These are phyloP conservation scores for Protonibea diacanthus DNA, from an alignment of 2,797 vertebrate genomes.

Conservation along the genomic window DNA sequence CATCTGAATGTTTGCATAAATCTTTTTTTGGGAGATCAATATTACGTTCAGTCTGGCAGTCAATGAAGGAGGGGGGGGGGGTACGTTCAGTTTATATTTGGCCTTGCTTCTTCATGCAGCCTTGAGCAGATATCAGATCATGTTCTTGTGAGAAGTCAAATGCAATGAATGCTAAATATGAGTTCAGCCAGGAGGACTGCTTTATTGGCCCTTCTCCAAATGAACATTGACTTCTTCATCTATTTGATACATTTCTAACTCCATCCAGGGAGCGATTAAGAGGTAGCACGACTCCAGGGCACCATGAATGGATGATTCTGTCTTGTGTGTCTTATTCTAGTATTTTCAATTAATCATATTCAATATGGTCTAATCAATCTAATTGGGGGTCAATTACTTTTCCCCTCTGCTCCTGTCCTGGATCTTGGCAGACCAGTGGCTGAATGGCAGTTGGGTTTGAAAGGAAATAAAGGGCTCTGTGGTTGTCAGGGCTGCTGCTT, in stretches of 20 bases:
- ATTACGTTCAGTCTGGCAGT: constrained; percentile 48
- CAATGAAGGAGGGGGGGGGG: constrained; percentile 20
- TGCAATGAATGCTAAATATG: constrained; percentile 60
- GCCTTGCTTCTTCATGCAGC: constrained; percentile 52
- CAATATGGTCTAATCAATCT: constrained; percentile 67
- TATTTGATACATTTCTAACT: constrained; percentile 57
- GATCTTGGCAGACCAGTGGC: constrained; percentile 55
- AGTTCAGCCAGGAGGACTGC: constrained; percentile 38
- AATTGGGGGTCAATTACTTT: constrained; percentile 66
- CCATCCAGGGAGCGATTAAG: constrained; percentile 46
- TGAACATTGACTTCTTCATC: constrained; percentile 68
- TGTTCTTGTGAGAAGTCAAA: constrained; percentile 52
- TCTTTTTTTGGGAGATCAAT: constrained; percentile 45
- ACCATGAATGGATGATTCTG: constrained; percentile 41
- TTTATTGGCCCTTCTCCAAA: constrained; percentile 59
- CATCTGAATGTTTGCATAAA: constrained; percentile 51
- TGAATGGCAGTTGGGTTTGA: constrained; percentile 59
- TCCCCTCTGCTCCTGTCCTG: constrained; percentile 41
- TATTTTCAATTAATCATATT: constrained; percentile 72
- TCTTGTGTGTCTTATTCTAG: constrained; percentile 51
- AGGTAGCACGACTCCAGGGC: constrained; percentile 44
- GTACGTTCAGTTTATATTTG: constrained; percentile 44
- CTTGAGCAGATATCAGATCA: constrained; percentile 57
- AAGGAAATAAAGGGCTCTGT: constrained; percentile 55
- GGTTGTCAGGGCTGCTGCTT: constrained; percentile 65